Percentiles rank a stretch among this genome's conserved stretches.
phyloP scores from a whole-genome alignment of 2,797 vertebrate genomes.

The Anolis apletophallus region DNA sequence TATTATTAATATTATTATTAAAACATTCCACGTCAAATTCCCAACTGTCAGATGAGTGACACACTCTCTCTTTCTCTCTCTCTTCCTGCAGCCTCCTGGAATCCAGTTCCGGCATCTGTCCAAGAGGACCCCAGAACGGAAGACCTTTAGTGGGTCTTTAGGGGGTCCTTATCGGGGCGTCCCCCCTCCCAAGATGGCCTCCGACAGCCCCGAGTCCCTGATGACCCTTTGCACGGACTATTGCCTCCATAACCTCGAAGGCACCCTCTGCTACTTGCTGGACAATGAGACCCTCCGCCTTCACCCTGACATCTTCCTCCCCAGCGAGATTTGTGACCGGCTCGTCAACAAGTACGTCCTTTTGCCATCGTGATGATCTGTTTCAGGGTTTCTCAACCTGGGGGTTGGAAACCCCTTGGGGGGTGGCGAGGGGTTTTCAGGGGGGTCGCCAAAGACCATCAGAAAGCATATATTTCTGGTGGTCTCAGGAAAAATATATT shows the following conservation, averaged over 20 bases:
- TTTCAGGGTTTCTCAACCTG: too few species aligned
- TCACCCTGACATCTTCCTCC: conserved; percentile 94
- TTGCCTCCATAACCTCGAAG: conserved; percentile 93
- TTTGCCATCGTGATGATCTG: too few species aligned
- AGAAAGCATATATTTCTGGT: too few species aligned
- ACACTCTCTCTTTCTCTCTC: not conserved
- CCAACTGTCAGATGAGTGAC: too few species aligned
- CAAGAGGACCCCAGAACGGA: not conserved
- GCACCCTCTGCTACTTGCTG: conserved; percentile 93
- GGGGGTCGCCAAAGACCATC: too few species aligned
- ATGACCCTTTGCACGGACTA: conserved; percentile 92
- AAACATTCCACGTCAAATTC: too few species aligned
- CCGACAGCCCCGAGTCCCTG: conserved; percentile 92
- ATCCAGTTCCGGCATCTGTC: conserved; percentile 67
- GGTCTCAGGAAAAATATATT: too few species aligned
- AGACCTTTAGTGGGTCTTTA: too few species aligned
- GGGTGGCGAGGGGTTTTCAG: too few species aligned
- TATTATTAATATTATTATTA: too few species aligned
- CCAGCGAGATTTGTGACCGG: conserved; percentile 97
- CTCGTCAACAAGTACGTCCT: conserved; percentile 91
- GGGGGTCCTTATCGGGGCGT: too few species aligned
- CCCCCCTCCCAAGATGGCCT: conserved; percentile 83
- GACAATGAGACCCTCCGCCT: conserved; percentile 87
- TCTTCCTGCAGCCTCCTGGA: conserved; percentile 56
- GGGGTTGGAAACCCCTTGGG: too few species aligned